These are phyloP conservation scores for Listrodromus nycthemerus DNA, from an alignment of 2,888 invertebrate genomes.

Conservation along the genomic window DNA sequence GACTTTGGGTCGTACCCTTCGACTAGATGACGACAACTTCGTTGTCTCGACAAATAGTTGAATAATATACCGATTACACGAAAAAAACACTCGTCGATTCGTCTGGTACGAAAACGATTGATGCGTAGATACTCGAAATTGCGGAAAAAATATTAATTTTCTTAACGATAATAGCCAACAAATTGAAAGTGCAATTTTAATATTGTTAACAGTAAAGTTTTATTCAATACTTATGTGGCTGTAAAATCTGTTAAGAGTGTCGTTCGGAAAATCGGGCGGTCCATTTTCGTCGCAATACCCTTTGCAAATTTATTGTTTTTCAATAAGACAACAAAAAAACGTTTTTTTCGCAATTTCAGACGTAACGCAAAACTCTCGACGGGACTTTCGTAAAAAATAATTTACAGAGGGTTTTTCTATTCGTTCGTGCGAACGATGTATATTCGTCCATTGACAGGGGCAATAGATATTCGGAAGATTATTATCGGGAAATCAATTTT, in stretches of 20 bases:
- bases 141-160: not conserved
- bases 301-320: not conserved
- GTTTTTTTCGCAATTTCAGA: not conserved
- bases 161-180: not conserved
- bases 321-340: not conserved
- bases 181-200: not conserved
- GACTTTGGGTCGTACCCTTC: constrained; percentile 73
- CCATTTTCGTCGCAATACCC: not conserved
- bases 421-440: constrained; percentile 44
- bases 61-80: constrained; percentile 35
- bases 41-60: constrained; percentile 50
- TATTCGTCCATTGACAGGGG: constrained; percentile 37
- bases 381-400: constrained; percentile 31
- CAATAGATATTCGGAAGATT: constrained; percentile 20
- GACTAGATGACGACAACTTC: constrained; percentile 20
- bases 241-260: not conserved
- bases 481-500: not conserved
- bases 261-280: not conserved
- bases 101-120: constrained; percentile 48
- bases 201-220: not conserved
- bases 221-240: too few species aligned
- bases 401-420: constrained; percentile 59
- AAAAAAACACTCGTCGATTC: constrained; percentile 43
- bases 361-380: constrained; percentile 2
- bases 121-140: not conserved